Percentiles rank a stretch among this genome's conserved stretches.
Conservation (phyloP, 2,888 invertebrate genomes). For the Pristionchus japonicus region DNA sequence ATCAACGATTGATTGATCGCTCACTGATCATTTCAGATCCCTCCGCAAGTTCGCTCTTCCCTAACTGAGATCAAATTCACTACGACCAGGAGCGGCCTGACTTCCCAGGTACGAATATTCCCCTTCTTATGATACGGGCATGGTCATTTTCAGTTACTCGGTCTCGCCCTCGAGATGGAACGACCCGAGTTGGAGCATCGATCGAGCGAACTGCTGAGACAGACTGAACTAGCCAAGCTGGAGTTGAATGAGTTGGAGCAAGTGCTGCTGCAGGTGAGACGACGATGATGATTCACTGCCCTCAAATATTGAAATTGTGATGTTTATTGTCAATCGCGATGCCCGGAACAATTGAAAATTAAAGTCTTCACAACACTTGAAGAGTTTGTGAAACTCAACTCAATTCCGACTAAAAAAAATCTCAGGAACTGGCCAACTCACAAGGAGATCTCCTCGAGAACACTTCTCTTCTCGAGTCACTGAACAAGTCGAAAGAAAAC, state of each 20-base stretch:
- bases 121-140: no score
- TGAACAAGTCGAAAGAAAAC: constrained; percentile 86
- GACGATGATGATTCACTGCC: background rate
- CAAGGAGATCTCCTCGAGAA: constrained; percentile 90
- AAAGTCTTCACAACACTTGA: background rate
- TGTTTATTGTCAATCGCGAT: no score
- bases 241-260: constrained; percentile 90
- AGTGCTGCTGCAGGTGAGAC: constrained; percentile 82
- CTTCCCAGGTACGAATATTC: constrained; percentile 83
- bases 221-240: constrained; percentile 89
- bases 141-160: constrained; percentile 77
- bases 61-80: constrained; percentile 85
- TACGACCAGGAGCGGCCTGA: constrained; percentile 84
- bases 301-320: no score
- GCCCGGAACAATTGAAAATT: background rate
- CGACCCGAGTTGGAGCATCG: constrained; percentile 87
- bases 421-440: constrained; percentile 82
- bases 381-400: background rate
- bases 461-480: constrained; percentile 83
- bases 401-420: no score
- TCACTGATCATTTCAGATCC: constrained; percentile 76
- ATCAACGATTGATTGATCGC: background rate
- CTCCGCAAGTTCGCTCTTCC: constrained; percentile 81
- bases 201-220: constrained; percentile 85
- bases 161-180: constrained; percentile 78